Evolutionary conservation across 2,113 vertebrate species (phyloP).

Genomic region (Phaethornis superciliosus): DNA sequence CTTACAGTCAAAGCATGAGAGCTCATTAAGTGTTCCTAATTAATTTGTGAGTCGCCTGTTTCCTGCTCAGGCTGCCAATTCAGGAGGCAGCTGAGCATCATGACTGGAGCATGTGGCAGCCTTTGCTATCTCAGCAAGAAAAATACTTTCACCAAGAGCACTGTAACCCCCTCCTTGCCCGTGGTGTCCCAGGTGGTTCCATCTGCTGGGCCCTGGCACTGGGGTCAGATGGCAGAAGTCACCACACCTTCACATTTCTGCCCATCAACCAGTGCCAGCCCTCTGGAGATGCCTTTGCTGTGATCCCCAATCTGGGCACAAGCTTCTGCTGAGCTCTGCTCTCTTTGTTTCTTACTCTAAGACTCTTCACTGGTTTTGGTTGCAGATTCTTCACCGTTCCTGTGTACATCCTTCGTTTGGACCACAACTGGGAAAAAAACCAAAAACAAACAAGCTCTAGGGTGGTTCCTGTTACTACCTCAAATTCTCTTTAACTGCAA

Average conservation of each 20-base stretch:
- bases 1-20: background rate
- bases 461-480: background rate
- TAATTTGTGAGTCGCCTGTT: background rate
- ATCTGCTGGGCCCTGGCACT: accelerated
- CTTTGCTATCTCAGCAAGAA: background rate
- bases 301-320: background rate
- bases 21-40: background rate
- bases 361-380: background rate
- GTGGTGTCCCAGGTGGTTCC: accelerated
- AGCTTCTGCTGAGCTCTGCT: background rate
- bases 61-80: background rate
- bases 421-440: background rate
- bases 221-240: background rate
- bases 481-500: background rate
- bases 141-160: background rate
- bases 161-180: background rate
- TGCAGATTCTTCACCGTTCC: background rate
- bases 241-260: accelerated
- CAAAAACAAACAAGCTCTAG: background rate
- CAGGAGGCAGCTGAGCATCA: background rate
- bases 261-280: accelerated
- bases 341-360: background rate
- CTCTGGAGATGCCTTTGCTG: background rate
- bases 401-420: background rate
- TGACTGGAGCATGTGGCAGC: background rate